phyloP scores from a whole-genome alignment of 2,888 invertebrate genomes.

The Drosophila histrio region DNA sequence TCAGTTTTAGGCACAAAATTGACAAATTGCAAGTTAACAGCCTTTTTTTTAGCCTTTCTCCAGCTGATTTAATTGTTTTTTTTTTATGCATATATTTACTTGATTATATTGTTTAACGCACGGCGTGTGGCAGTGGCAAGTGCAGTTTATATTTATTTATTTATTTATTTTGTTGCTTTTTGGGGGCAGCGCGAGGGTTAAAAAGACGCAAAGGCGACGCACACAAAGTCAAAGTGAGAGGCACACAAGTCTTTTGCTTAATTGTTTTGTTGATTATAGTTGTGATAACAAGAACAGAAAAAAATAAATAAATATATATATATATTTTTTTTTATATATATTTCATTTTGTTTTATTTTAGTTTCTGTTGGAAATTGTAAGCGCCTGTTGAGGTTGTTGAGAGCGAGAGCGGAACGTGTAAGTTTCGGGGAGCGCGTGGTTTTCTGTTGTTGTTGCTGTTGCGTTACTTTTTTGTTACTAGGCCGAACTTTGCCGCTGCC shows the following conservation, averaged over 20 bases:
- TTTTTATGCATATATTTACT: conserved; percentile 1
- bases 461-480: conserved; percentile 47
- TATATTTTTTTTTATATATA: background rate
- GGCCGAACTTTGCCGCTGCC: conserved; percentile 58
- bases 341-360: background rate
- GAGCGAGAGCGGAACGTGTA: conserved; percentile 49
- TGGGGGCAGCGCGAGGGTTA: background rate
- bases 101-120: conserved; percentile 17
- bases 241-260: conserved; percentile 22
- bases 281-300: too few species aligned
- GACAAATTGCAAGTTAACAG: conserved; percentile 38
- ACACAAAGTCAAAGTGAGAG: conserved; percentile 27
- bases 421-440: conserved; percentile 47
- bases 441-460: conserved; percentile 28
- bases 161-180: too few species aligned
- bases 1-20: conserved; percentile 61
- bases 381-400: conserved; percentile 49
- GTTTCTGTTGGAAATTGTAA: conserved; percentile 12
- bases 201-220: conserved; percentile 12
- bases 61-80: conserved; percentile 11
- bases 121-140: conserved; percentile 47
- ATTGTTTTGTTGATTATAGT: conserved; percentile 34
- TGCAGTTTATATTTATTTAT: too few species aligned
- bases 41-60: conserved; percentile 15
- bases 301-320: background rate